Percentiles rank a stretch among this genome's conserved stretches.
Conservation (phyloP, 1,140 invertebrate genomes). For the Batillaria attramentaria region DNA sequence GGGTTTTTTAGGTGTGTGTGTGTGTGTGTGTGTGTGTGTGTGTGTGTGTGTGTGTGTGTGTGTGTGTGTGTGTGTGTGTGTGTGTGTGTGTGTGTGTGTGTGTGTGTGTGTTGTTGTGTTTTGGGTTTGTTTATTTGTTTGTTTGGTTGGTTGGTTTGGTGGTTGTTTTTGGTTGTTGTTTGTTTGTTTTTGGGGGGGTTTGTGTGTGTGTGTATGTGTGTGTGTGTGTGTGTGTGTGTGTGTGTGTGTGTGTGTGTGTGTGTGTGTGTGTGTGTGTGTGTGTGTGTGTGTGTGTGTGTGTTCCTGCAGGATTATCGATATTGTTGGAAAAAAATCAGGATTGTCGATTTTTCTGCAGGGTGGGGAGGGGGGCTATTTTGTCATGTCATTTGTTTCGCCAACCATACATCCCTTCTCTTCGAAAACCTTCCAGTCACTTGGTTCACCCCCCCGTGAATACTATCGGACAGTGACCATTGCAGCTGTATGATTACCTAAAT, state of each 20-base stretch:
- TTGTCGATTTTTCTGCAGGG: too few species aligned
- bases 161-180: background rate
- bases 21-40: constrained; percentile 2
- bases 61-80: background rate
- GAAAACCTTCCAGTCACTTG: too few species aligned
- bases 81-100: constrained; percentile 2
- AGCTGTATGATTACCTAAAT: too few species aligned
- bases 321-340: too few species aligned
- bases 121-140: background rate
- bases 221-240: constrained; percentile 2
- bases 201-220: background rate
- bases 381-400: too few species aligned
- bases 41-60: background rate
- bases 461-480: too few species aligned
- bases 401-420: too few species aligned
- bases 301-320: too few species aligned
- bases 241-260: constrained; percentile 2
- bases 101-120: background rate
- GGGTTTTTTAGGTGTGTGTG: background rate
- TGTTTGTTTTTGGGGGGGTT: background rate
- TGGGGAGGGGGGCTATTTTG: too few species aligned
- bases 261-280: constrained; percentile 2
- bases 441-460: too few species aligned
- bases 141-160: background rate
- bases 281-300: background rate